Evolutionary conservation across 2,888 invertebrate species (phyloP), one percentile per base, ranked within the genome.

Genomic region (Athrips mouffetella): DNA sequence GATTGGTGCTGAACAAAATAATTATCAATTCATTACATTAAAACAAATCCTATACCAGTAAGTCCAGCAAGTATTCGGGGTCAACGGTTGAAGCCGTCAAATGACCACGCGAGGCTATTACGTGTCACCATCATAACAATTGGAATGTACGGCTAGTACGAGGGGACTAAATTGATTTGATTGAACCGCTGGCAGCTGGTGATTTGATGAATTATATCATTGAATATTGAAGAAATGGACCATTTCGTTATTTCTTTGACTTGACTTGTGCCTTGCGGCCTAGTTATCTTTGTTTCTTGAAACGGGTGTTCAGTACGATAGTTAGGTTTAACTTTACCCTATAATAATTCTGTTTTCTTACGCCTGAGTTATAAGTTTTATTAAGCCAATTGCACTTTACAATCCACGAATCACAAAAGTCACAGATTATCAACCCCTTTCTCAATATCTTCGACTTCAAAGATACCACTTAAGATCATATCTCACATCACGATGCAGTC

Each of bases 21-120:
- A 27, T 27, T 10, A 10, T 27, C 18, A 10, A 11, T 1, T 8
- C 29, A 74, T 74, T 65, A 67, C 68, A 72, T 73, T 72, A 76
- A 80, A 79, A 69, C 67, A 65, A 74, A 77, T 69, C 21, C 70
- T 65, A 61, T 57, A 59, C 64, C 54, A 64, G 60, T 59, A 68
- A 67, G 65, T 60, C 59, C 62, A 58, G 57, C 62, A 63, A 63
- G 63, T 62, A 63, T 62, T 65, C 80, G 80, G 76, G 86, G 86
- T 86, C 86, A 84, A 72, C 76, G 85, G 65, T 83, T 83, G 78
- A 66, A 74, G 76, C 69, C 76, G 80, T 79, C 80, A 77, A 77
- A 71, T 76, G 77, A 73, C 73, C 76, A 54, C 53, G 55, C 59
- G 56, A 53, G 51, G 57, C 59, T 64, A 79, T 78, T 81, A 74